Percentiles rank a stretch among this genome's conserved stretches.
Conservation (phyloP, 2,113 vertebrate species). For the Podilymbus podiceps region DNA sequence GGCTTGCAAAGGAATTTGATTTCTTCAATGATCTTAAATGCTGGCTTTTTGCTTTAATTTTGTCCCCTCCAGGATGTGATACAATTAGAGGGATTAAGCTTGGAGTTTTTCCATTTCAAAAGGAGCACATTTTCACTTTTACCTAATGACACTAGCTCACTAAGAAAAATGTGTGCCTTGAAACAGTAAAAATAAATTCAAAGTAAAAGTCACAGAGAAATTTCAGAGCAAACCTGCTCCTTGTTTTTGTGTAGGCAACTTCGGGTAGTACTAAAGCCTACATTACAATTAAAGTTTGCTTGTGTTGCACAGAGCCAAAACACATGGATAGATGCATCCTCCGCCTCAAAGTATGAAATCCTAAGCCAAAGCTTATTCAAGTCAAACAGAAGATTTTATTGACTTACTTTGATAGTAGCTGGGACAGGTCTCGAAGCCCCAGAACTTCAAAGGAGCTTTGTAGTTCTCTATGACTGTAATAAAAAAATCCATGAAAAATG, state of each 20-base stretch:
- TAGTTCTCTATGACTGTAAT: background rate
- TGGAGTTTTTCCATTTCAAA: background rate
- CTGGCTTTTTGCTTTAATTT: background rate
- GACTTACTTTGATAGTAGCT: background rate
- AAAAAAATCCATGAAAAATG: background rate
- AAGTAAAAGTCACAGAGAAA: background rate
- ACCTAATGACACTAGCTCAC: background rate
- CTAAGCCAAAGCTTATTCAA: background rate
- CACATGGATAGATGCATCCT: background rate
- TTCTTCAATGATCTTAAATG: background rate
- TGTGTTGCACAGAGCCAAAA: background rate
- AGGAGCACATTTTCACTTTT: background rate
- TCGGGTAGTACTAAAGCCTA: background rate
- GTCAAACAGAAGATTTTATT: background rate
- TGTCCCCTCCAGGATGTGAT: background rate
- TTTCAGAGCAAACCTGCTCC: background rate
- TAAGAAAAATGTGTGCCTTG: background rate
- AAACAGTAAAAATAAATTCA: background rate
- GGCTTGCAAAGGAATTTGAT: background rate
- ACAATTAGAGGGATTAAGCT: background rate
- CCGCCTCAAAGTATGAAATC: background rate
- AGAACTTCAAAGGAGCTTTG: background rate
- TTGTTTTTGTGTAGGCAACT: background rate
- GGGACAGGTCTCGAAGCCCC: background rate
- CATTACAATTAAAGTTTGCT: background rate